Percentiles rank a stretch among this genome's conserved stretches.
Evolutionary conservation across 2,113 vertebrate species (phyloP).

Genomic region (Tricholaema leucomelas): DNA sequence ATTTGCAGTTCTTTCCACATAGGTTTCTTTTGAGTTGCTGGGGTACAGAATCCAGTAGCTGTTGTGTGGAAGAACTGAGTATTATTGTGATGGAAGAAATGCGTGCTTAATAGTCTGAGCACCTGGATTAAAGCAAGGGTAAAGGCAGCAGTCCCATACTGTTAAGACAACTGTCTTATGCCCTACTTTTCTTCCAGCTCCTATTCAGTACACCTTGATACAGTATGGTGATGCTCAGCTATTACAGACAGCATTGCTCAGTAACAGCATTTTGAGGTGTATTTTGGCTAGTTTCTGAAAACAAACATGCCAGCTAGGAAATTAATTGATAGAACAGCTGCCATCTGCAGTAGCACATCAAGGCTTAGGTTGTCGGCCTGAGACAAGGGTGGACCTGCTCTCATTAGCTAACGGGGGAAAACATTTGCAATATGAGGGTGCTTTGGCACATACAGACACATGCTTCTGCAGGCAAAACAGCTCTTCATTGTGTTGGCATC

Average conservation of each 20-base stretch:
- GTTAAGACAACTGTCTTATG: neutral
- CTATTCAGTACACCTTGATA: fast-evolving
- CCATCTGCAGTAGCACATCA: no score
- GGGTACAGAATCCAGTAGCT: neutral
- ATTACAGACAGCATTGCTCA: neutral
- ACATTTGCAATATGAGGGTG: fast-evolving
- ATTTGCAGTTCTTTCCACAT: neutral
- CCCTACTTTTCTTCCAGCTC: neutral
- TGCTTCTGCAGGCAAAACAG: neutral
- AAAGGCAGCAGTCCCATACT: neutral
- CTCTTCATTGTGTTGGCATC: neutral
- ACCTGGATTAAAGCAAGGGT: neutral
- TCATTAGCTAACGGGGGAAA: neutral
- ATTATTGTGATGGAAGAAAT: neutral
- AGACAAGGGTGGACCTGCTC: neutral
- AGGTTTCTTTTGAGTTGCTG: neutral
- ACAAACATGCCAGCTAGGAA: neutral
- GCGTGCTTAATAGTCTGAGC: fast-evolving
- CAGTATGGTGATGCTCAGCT: neutral
- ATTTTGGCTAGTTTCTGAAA: neutral
- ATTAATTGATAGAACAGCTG: neutral
- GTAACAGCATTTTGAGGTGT: no score
- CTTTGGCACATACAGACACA: neutral
- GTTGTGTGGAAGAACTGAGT: neutral
- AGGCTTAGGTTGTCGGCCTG: no score